Conservation (phyloP, 2,797 vertebrate species). For the Prionace glauca region DNA sequence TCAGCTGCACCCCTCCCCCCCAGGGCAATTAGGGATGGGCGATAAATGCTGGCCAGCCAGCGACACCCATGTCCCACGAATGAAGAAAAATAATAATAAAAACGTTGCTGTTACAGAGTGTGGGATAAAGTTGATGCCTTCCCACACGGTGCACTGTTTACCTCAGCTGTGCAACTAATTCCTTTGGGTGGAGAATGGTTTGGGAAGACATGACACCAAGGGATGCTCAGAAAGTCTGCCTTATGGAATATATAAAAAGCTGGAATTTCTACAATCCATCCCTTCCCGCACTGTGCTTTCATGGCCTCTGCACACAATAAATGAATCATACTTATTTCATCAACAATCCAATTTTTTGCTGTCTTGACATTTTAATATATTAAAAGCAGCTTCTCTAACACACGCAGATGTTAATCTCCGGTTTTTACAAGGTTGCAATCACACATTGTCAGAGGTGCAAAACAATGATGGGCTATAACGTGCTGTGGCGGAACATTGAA, state of each 20-base stretch:
- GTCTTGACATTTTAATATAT: neutral
- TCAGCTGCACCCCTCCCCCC: too few relatives aligned
- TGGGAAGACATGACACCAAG: neutral
- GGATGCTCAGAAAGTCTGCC: neutral
- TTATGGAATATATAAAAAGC: neutral
- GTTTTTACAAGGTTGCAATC: neutral
- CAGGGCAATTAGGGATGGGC: too few relatives aligned
- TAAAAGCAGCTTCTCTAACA: neutral
- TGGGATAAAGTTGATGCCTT: neutral
- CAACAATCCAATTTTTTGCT: neutral
- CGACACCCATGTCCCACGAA: too few relatives aligned
- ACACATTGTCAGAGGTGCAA: neutral
- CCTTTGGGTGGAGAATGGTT: neutral
- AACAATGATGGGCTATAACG: neutral
- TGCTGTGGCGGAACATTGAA: neutral
- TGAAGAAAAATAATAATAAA: neutral
- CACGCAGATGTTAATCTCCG: neutral
- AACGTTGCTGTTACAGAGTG: neutral
- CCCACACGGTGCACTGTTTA: neutral
- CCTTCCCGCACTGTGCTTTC: neutral
- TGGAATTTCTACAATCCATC: neutral
- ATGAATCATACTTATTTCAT: neutral
- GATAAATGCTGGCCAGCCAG: too few relatives aligned
- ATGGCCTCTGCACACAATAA: neutral
- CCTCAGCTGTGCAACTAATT: neutral